Percentiles rank a stretch among this genome's conserved stretches.
phyloP scores from a whole-genome alignment of 2,888 invertebrate genomes.

The Cephus spinipes region DNA sequence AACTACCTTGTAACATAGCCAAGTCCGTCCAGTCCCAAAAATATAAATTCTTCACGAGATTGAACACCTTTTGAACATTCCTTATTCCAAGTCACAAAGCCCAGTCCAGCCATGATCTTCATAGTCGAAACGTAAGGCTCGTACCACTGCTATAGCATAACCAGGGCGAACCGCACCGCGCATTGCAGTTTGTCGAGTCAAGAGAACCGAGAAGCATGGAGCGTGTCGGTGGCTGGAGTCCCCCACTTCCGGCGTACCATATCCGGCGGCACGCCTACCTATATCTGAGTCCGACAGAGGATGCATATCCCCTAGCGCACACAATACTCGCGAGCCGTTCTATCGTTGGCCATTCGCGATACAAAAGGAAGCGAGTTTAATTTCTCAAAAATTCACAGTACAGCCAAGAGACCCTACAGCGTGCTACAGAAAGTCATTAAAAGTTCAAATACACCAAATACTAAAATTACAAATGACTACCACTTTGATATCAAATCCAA shows the following conservation, averaged over 20 bases:
- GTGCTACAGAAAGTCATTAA: background rate
- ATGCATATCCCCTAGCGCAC: slow-evolving; percentile 41
- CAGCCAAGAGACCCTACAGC: background rate
- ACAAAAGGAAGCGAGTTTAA: background rate
- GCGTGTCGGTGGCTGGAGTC: slow-evolving; percentile 64
- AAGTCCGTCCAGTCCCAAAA: background rate
- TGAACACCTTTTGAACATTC: background rate
- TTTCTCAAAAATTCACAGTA: background rate
- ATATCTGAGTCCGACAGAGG: slow-evolving; percentile 52
- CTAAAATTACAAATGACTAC: background rate
- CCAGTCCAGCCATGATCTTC: background rate
- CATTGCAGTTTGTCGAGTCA: background rate
- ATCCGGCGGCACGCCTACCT: slow-evolving; percentile 64
- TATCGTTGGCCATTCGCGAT: background rate
- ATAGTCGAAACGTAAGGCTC: background rate
- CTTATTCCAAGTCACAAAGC: background rate
- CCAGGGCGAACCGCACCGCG: slow-evolving; percentile 3
- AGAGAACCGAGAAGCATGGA: slow-evolving; percentile 52
- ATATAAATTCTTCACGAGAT: background rate
- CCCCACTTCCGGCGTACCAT: slow-evolving; percentile 65
- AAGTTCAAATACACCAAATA: background rate
- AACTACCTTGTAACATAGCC: background rate
- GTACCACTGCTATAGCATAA: background rate
- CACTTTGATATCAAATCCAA: background rate
- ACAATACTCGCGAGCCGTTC: background rate